phyloP scores from a whole-genome alignment of 2,888 invertebrate genomes.

The Rotaria sp. region DNA sequence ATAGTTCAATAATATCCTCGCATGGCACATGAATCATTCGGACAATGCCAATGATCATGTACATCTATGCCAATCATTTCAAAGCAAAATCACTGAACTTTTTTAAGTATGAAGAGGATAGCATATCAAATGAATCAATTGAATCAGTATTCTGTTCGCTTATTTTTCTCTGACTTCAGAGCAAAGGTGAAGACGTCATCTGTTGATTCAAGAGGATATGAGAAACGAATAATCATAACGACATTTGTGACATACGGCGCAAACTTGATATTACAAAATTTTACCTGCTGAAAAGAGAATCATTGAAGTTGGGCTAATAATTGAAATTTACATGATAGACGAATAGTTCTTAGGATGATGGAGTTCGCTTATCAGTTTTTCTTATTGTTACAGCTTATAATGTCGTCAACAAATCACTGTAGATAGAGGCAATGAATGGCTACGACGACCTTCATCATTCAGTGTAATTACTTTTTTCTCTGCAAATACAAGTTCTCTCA shows the following conservation, averaged over 20 bases:
- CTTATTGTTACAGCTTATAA: no score
- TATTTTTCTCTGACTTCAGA: neutral
- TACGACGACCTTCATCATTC: no score
- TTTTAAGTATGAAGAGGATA: neutral
- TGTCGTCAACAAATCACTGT: no score
- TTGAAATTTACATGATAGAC: no score
- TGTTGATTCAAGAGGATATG: neutral
- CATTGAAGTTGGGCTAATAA: no score
- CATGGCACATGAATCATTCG: no score
- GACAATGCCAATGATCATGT: neutral
- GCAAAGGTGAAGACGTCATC: neutral
- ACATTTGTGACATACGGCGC: neutral
- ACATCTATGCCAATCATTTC: neutral
- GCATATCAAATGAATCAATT: neutral
- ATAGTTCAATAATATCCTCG: no score
- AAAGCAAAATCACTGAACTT: neutral
- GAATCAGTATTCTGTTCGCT: neutral
- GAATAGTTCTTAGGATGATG: no score
- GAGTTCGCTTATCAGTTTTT: no score
- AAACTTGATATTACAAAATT: neutral
- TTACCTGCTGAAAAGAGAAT: neutral
- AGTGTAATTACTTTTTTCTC: no score
- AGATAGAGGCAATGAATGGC: no score
- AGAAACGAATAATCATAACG: neutral
- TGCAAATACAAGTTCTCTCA: no score